Evolutionary conservation across 64 coral and sea anemone species (phyloP).

Genomic region (Dendrophyllia cribrosa): DNA sequence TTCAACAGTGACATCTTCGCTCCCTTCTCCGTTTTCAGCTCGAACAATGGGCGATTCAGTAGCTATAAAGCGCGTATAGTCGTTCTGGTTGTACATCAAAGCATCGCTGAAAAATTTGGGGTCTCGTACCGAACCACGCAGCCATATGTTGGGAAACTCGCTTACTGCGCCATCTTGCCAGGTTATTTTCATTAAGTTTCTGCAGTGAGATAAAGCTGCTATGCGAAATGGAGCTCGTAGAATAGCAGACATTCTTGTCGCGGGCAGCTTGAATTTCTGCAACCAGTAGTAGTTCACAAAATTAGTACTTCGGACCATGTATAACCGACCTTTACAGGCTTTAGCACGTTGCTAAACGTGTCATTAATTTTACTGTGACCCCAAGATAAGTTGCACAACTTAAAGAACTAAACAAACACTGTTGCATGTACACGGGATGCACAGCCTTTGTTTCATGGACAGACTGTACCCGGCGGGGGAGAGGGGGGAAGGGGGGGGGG

Average conservation of each 20-base stretch:
- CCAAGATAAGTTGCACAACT: too few species aligned
- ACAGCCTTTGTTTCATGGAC: too few species aligned
- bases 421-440: too few species aligned
- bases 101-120: background rate
- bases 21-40: background rate
- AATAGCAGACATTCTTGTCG: background rate
- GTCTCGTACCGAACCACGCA: conserved; percentile 13
- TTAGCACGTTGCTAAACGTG: too few species aligned
- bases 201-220: conserved; percentile 3
- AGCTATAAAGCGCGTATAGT: background rate
- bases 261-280: too few species aligned
- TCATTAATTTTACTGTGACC: too few species aligned
- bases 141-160: conserved; percentile 42
- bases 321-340: too few species aligned
- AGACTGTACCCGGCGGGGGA: too few species aligned
- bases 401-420: too few species aligned
- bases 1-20: conserved; percentile 46
- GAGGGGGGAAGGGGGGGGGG: too few species aligned
- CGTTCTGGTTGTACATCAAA: background rate
- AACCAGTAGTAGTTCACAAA: too few species aligned
- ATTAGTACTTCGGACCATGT: too few species aligned
- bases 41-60: background rate
- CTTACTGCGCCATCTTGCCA: conserved; percentile 30
- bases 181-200: conserved; percentile 9
- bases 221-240: conserved; percentile 30